Evolutionary conservation across 2,888 invertebrate species (phyloP), one percentile per base, ranked within the genome.

Genomic region (Agonopterix subpropinquella): DNA sequence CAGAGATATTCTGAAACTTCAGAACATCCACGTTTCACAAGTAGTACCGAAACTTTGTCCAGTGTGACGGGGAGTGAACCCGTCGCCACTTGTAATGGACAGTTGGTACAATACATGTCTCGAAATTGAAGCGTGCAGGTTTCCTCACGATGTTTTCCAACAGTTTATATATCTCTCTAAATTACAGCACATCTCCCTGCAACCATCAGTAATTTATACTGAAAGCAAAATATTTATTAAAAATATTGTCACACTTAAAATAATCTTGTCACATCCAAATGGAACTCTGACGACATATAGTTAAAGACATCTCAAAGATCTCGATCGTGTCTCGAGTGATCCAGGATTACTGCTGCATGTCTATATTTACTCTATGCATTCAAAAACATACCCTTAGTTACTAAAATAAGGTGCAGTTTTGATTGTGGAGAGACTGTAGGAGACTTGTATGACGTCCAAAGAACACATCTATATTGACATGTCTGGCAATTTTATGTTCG

Each of bases 321-420:
- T 61, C 62, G 62, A 67, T 71, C 72, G 54, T 59, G 67, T 77
- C 72, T 76, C 70, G 64, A 74, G 72, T 80, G 77, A 80, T 80
- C 77, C 75, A 53, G 74, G 79, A 77, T 81, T 80, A 80, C 70
- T 54, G 57, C 54, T 56, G 59, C 53, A 39, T 39, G n/a, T n/a
- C 39, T 39, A 39, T n/a, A n/a, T 39, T 28, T 39, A 39, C 39
- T n/a, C n/a, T n/a, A 1, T 9, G n/a, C 44, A 35, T n/a, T 36
- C 46, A 47, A 50, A 45, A 28, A 9, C 11, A 62, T 56, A 57
- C 9, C 48, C 28, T 47, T 45, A 56, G 48, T 15, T 52, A 44
- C 43, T 10, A 1, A 4, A 11, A 50, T 43, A 52, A 28, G 11
- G 48, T 50, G 11, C 36, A 49, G 42, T 53, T 48, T 53, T 36